Evolutionary conservation across 2,888 invertebrate genomes (phyloP), one percentile per base, ranked within the genome.

Genomic region (Atherix ibis): DNA sequence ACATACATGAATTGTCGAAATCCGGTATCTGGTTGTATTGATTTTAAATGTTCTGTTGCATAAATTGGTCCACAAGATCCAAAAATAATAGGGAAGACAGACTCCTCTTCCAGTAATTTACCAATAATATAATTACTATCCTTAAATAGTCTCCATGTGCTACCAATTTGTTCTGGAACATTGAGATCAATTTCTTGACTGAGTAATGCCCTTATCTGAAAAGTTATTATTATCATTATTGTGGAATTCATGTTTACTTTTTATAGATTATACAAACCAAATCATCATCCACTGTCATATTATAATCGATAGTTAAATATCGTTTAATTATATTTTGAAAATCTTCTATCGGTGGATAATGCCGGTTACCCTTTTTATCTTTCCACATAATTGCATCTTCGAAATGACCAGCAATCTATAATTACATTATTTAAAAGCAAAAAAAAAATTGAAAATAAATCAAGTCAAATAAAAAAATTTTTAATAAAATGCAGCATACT

Each of bases 111-210:
- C 34, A 54, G 58, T 1, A 58, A 45, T 37, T 58, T 58, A 30
- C 57, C 51, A 52, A 58, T 56, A 55, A 58, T 54, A 28, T 58
- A 58, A 36, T 58, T 57, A 42, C 58, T 57, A 40, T 58, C 57
- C 35, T 54, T 54, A 37, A 58, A 58, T 32, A 58, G 39, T 2
- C 56, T 43, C 58, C 58, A 58, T 27, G 56, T 53, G 34, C 54
- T 56, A 0, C 53, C 40, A 53, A 58, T 58, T 42, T 58, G 59
- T 31, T 53, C 49, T 1, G 57, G 47, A 43, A 52, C 53, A 22
- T 55, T 50, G 30, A 50, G 47, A 8, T 56, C 51, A 14, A 58
- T 57, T 44, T 58, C 58, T 43, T 58, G 56, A 33, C 51, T 57
- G 3, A 57, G 50, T 34, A 58, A 39, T 0, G 55, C 52, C 8